Percentiles rank a stretch among this genome's conserved stretches.
Evolutionary conservation across 2,797 vertebrate genomes (phyloP).

Genomic region (Alca torda): DNA sequence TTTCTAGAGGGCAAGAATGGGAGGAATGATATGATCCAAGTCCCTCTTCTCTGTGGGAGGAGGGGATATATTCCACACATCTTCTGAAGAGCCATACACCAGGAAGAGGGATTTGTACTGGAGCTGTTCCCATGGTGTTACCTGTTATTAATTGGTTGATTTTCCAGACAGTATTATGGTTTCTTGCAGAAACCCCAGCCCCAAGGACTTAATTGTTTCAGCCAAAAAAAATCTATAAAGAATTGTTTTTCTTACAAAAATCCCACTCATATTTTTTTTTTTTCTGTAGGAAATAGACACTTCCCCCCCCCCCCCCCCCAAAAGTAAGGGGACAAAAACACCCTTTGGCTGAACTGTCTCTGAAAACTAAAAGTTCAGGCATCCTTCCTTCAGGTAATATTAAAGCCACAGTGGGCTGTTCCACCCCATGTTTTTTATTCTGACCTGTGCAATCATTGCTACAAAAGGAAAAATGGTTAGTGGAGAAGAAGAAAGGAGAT

Average conservation of each 20-base stretch:
- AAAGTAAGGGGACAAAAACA: not conserved
- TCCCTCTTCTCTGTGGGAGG: not conserved
- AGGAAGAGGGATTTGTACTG: not conserved
- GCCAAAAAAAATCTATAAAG: not conserved
- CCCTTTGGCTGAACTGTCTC: not conserved
- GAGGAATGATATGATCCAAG: not conserved
- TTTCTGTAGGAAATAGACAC: not conserved
- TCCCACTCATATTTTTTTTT: too few relatives aligned
- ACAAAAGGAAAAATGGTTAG: not conserved
- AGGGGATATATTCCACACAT: not conserved
- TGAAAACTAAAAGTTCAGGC: not conserved
- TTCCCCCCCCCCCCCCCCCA: too few relatives aligned
- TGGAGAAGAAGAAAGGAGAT: not conserved
- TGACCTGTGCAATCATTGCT: not conserved
- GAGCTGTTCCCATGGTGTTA: not conserved
- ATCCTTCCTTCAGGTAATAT: not conserved
- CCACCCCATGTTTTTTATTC: not conserved
- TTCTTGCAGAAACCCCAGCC: not conserved
- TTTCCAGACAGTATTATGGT: not conserved
- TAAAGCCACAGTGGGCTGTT: not conserved
- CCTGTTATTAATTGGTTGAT: not conserved
- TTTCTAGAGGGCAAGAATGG: not conserved
- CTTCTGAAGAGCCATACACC: not conserved
- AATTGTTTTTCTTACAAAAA: not conserved
- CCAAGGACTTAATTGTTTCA: not conserved